Evolutionary conservation across 2,888 invertebrate genomes (phyloP).

Genomic region (Macropis europaea): DNA sequence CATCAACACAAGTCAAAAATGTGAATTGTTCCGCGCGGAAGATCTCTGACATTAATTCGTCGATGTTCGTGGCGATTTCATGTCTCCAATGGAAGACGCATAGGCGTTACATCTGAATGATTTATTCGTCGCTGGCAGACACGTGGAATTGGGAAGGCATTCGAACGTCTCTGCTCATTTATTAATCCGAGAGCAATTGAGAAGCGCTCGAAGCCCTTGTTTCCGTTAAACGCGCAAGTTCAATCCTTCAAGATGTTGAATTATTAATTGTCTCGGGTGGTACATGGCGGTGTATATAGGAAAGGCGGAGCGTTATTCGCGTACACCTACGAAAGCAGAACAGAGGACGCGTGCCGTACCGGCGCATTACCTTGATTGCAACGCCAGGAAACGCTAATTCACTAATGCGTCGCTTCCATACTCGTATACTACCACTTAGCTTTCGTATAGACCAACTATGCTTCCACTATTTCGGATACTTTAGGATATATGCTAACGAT

Average conservation of each 20-base stretch:
- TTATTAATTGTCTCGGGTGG: conserved; percentile 65
- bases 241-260: conserved; percentile 54
- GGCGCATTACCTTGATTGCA: conserved; percentile 77
- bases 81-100: too few relatives aligned
- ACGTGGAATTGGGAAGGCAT: not conserved
- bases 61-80: too few relatives aligned
- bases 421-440: conserved; percentile 55
- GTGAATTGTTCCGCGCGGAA: too few relatives aligned
- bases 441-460: conserved; percentile 41
- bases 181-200: conserved; percentile 39
- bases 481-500: conserved; percentile 62
- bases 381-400: conserved; percentile 75
- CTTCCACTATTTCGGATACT: conserved; percentile 55
- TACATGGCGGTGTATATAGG: conserved; percentile 33
- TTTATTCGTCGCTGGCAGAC: not conserved
- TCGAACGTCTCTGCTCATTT: conserved; percentile 2
- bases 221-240: conserved; percentile 18
- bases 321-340: conserved; percentile 15
- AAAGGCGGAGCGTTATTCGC: conserved; percentile 44
- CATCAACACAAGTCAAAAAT: too few relatives aligned
- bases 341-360: conserved; percentile 42
- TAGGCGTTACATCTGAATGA: not conserved
- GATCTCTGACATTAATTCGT: too few relatives aligned
- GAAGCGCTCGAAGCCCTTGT: conserved; percentile 26
- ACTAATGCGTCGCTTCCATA: conserved; percentile 73